phyloP scores from a whole-genome alignment of 2,888 invertebrate genomes.

The Harpalus rubripes region DNA sequence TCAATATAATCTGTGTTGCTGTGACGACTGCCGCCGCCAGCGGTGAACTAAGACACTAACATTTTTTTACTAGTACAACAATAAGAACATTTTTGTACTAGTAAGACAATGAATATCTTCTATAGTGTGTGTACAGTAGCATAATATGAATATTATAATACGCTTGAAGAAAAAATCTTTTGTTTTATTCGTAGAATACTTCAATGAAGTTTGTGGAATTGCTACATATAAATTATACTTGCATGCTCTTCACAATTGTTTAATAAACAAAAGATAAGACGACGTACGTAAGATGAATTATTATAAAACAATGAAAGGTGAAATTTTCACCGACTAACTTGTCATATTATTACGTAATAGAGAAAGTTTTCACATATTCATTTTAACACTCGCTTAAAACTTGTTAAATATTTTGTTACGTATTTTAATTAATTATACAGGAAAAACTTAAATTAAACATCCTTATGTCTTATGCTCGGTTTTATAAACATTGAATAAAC shows the following conservation, averaged over 20 bases:
- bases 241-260: not conserved
- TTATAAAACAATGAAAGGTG: not conserved
- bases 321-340: not conserved
- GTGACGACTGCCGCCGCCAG: no score
- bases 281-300: not conserved
- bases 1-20: no score
- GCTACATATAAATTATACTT: not conserved
- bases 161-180: no score
- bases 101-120: no score
- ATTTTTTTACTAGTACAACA: no score
- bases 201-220: not conserved
- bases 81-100: no score
- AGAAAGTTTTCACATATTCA: not conserved
- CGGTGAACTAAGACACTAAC: no score
- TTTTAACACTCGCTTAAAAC: not conserved
- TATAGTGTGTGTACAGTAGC: no score
- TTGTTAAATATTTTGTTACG: not conserved
- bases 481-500: no score
- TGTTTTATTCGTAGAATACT: no score
- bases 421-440: not conserved
- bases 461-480: no score
- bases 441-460: not conserved
- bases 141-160: no score
- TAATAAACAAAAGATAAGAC: not conserved
- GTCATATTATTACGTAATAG: not conserved